Conservation (phyloP, 1,140 invertebrate genomes). For the Drosophila kurseongensis region DNA sequence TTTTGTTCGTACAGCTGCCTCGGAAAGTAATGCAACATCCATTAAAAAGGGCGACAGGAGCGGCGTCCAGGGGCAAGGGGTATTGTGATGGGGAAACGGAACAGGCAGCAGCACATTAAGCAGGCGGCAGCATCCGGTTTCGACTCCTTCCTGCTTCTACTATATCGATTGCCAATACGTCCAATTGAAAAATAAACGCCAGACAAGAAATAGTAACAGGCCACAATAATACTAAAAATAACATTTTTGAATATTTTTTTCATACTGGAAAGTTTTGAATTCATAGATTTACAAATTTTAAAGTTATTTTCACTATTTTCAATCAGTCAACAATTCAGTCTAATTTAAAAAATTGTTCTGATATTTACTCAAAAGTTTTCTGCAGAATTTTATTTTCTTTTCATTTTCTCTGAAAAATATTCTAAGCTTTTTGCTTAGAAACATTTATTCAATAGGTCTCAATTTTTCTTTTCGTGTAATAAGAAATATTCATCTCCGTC, state of each 20-base stretch:
- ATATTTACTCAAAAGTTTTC: too few relatives aligned
- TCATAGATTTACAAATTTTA: too few relatives aligned
- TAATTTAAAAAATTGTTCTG: too few relatives aligned
- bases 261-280: too few relatives aligned
- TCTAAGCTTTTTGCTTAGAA: not conserved
- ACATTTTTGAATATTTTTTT: not conserved
- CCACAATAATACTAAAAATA: not conserved
- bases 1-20: constrained; percentile 51
- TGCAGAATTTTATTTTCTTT: too few relatives aligned
- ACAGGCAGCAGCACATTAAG: constrained; percentile 39
- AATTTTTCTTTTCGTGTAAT: not conserved
- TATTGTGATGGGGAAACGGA: not conserved
- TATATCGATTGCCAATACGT: constrained; percentile 73
- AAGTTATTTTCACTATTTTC: not conserved
- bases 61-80: not conserved
- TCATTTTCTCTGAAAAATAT: too few relatives aligned
- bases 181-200: constrained; percentile 60
- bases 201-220: not conserved
- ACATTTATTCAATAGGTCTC: not conserved
- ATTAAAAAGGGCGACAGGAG: constrained; percentile 64
- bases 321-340: too few relatives aligned
- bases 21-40: constrained; percentile 71
- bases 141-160: not conserved
- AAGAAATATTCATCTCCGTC: constrained; percentile 2
- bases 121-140: constrained; percentile 14